Evolutionary conservation across 2,113 vertebrate species (phyloP).

Genomic region (Sclerurus mexicanus): DNA sequence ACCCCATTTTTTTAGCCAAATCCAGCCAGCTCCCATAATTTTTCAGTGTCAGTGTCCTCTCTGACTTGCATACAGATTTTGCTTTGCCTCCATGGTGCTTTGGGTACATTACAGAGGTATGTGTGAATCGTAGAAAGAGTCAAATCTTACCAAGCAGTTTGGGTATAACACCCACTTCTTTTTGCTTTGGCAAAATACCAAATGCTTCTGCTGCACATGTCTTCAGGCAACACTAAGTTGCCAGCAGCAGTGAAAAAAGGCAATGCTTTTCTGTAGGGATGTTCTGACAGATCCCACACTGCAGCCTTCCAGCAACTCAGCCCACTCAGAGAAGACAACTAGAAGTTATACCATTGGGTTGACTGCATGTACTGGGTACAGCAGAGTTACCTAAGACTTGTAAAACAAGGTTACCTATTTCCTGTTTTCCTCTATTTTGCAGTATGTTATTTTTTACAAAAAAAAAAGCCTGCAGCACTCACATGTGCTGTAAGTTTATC

Average conservation of each 20-base stretch:
- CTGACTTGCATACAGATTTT: background rate
- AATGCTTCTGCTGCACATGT: background rate
- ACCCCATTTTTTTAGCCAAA: background rate
- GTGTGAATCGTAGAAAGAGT: background rate
- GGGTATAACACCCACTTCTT: background rate
- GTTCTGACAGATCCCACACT: background rate
- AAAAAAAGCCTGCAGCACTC: background rate
- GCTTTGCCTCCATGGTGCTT: background rate
- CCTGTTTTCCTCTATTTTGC: background rate
- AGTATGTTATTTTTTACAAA: background rate
- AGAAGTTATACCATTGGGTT: background rate
- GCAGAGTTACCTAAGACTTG: background rate
- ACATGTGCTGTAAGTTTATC: background rate
- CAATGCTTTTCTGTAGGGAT: background rate
- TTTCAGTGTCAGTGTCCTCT: background rate
- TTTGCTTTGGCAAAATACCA: background rate
- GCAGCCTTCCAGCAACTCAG: background rate
- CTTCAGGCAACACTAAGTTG: background rate
- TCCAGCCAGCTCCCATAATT: background rate
- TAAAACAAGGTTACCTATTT: background rate
- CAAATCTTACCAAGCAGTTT: background rate
- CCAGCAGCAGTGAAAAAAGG: background rate
- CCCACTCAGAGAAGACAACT: background rate
- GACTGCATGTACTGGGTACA: background rate
- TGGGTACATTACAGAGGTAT: background rate